Base-by-base conservation (phyloP, 2,797 vertebrate genomes). In the Sebastes wilsoni region DNA sequence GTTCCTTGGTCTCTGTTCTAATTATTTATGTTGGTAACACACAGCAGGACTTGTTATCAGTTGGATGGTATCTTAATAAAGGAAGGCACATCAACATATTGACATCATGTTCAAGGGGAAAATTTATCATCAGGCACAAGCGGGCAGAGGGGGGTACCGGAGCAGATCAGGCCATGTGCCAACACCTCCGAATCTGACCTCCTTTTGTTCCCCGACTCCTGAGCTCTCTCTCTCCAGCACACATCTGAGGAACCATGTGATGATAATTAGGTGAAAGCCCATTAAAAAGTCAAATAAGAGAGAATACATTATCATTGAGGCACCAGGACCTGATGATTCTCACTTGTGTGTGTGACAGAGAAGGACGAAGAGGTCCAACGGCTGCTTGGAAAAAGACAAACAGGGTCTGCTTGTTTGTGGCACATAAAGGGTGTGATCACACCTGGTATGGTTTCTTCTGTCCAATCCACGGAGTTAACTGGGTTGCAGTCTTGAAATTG, bases 11-110 rank as follows among this genome's bases (percentile, higher is more conserved):
- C 98, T 97, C 98, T 95, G 96, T 96, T 97, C 96, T 99, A 98
- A 99, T 99, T 98, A 98, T 98, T 98, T 98, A 98, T 99, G 97
- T 99, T 98, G 97, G 96, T 98, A 97, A 97, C 97, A 97, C 98
- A 95, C 98, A 99, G 98, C 97, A 97, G 97, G 98, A 98, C 96
- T 97, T 97, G 97, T 99, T 98, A 98, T 97, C 97, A 97, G 96
- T 98, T 97, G 97, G 97, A 97, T 97, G 96, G 97, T 95, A 96
- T 99, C 97, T 99, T 98, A 98, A 99, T 99, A 99, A 99, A 98
- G 97, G 95, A 95, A 97, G 96, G 97, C 96, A 94, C 97, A 96
- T 98, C 97, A 98, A 98, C 98, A 98, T 99, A 99, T 99, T 99
- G 98, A 98, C 97, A 97, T 97, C 96, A 94, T 98, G 97, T 98